Evolutionary conservation across 1,140 invertebrate species (phyloP).

Genomic region (Lepidurus apus): DNA sequence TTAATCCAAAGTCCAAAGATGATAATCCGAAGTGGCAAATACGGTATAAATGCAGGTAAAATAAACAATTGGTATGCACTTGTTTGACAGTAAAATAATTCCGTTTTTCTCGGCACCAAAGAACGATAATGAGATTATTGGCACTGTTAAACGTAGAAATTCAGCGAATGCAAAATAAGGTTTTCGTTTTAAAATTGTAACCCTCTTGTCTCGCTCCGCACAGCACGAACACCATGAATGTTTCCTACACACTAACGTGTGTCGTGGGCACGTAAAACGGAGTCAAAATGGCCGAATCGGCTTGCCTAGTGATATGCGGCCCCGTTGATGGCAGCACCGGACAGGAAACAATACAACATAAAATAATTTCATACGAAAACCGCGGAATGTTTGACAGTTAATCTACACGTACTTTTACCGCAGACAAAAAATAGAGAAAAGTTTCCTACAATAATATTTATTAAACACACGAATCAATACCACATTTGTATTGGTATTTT

Average conservation of each 20-base stretch:
- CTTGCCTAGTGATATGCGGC: background rate
- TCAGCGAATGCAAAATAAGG: background rate
- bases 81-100: background rate
- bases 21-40: background rate
- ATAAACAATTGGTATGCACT: background rate
- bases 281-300: constrained; percentile 3
- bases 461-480: too few relatives aligned
- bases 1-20: background rate
- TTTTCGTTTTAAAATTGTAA: background rate
- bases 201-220: background rate
- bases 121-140: background rate
- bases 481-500: constrained; percentile 12
- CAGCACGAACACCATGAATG: constrained; percentile 7
- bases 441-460: too few relatives aligned
- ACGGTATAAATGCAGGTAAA: background rate
- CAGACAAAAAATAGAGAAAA: too few relatives aligned
- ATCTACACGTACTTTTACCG: too few relatives aligned
- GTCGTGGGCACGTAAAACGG: background rate
- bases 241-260: background rate
- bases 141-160: background rate
- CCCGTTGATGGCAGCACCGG: background rate
- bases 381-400: background rate
- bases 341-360: background rate
- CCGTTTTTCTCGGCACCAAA: background rate
- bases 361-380: background rate